Percentiles rank a stretch among this genome's conserved stretches.
These are phyloP conservation scores for Acinonyx jubatus DNA, from an alignment of 2,113 vertebrate species.

Conservation along the genomic window DNA sequence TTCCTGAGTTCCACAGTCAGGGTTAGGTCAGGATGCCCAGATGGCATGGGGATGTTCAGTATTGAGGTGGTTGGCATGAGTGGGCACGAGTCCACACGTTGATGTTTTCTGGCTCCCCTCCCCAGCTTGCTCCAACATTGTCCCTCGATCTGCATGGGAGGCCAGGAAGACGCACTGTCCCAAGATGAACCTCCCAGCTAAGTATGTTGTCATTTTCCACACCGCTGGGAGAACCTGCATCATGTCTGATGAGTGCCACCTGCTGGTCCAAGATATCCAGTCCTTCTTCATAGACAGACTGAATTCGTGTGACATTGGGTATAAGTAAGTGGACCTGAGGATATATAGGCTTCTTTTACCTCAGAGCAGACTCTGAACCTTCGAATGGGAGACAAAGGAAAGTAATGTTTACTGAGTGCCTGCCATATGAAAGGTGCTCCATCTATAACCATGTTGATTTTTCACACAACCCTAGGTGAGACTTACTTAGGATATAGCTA, in stretches of 20 bases:
- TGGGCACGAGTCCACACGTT: not conserved
- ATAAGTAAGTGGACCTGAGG: constrained; percentile 63
- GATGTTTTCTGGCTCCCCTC: not conserved
- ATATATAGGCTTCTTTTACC: not conserved
- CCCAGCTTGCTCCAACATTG: constrained; percentile 53
- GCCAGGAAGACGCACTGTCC: constrained; percentile 48
- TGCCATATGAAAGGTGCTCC: not conserved
- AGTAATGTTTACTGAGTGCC: not conserved
- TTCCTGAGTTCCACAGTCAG: not conserved
- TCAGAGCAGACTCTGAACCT: not conserved
- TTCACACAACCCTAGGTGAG: not conserved
- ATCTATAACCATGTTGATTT: not conserved
- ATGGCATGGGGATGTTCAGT: not conserved
- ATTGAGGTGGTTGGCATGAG: not conserved
- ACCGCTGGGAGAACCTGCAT: constrained; percentile 42
- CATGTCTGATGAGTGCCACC: constrained; percentile 34
- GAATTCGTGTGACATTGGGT: constrained; percentile 30
- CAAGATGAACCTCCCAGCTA: constrained; percentile 51
- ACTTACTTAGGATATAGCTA: not conserved
- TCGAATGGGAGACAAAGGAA: not conserved
- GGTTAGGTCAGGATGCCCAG: not conserved
- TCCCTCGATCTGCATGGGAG: constrained; percentile 49
- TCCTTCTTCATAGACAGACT: constrained; percentile 11
- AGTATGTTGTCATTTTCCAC: constrained; percentile 68
- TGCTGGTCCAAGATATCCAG: constrained; percentile 51